Percentiles rank a stretch among this genome's conserved stretches.
phyloP scores from a whole-genome alignment of 2,113 vertebrate genomes.

The Cyprinus carpio region DNA sequence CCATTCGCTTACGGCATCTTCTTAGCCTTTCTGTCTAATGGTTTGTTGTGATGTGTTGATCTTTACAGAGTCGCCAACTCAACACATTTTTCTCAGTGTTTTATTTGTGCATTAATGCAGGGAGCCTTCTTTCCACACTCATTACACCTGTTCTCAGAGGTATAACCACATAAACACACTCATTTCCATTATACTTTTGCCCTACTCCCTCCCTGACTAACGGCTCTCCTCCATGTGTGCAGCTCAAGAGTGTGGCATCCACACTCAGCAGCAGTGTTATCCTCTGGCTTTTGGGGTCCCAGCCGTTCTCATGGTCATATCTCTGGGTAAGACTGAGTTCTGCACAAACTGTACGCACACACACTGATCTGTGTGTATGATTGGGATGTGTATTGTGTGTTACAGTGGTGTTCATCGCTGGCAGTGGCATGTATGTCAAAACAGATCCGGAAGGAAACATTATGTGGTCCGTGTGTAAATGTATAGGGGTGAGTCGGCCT shows the following conservation, averaged over 20 bases:
- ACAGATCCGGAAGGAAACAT: constrained; percentile 87
- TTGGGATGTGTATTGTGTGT: constrained; percentile 44
- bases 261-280: constrained; percentile 83
- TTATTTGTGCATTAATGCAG: constrained; percentile 91
- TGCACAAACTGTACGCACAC: background rate
- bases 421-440: constrained; percentile 91
- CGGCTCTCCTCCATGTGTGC: constrained; percentile 45
- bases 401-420: constrained; percentile 87
- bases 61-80: constrained; percentile 83
- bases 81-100: constrained; percentile 93
- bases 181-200: background rate
- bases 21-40: background rate
- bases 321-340: constrained; percentile 78
- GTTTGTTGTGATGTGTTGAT: background rate
- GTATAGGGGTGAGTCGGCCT: constrained; percentile 83
- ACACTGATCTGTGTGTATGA: background rate
- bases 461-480: constrained; percentile 84
- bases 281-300: constrained; percentile 94
- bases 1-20: background rate
- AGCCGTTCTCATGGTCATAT: constrained; percentile 85
- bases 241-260: constrained; percentile 87
- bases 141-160: constrained; percentile 91
- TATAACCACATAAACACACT: constrained; percentile 58
- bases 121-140: constrained; percentile 91
- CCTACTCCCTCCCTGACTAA: background rate